These are phyloP conservation scores for Rhinoptilus africanus DNA, from an alignment of 2,113 vertebrate genomes.

Conservation along the genomic window DNA sequence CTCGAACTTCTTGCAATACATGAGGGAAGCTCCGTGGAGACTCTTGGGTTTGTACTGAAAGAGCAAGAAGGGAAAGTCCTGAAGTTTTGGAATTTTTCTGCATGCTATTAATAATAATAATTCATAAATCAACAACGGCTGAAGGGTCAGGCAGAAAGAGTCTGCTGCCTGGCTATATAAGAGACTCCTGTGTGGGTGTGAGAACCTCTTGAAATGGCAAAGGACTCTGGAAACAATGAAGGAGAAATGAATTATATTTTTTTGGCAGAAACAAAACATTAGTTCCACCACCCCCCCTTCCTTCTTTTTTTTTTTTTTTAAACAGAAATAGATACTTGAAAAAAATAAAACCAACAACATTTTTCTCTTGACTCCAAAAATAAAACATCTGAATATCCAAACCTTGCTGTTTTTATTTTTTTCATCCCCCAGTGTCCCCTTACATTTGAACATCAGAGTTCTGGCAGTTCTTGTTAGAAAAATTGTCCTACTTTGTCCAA, in stretches of 20 bases:
- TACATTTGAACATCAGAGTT: neutral
- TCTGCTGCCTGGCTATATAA: neutral
- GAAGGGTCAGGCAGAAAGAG: conserved; percentile 2
- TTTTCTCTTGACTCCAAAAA: conserved; percentile 10
- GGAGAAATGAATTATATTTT: conserved; percentile 32
- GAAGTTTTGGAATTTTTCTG: conserved; percentile 21
- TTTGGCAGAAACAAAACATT: conserved; percentile 27
- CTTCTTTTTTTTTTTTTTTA: conserved; percentile 37
- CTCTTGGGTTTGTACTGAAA: conserved; percentile 1
- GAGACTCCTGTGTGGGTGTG: conserved; percentile 54
- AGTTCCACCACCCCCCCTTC: neutral
- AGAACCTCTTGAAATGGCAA: conserved; percentile 56
- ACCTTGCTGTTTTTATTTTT: neutral
- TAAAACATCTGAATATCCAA: neutral
- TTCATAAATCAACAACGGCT: conserved; percentile 18
- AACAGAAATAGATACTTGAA: conserved; percentile 34
- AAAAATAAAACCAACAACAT: conserved; percentile 11
- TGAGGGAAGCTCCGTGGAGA: conserved; percentile 31
- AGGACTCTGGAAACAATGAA: conserved; percentile 60
- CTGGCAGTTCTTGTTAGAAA: neutral
- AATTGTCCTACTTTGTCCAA: neutral
- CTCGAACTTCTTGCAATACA: neutral
- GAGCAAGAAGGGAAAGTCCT: conserved; percentile 29
- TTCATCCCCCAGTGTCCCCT: neutral
- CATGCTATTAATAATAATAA: conserved; percentile 45